Base-by-base conservation (phyloP, 1,140 invertebrate species). In the Drosophila ananassae region DNA sequence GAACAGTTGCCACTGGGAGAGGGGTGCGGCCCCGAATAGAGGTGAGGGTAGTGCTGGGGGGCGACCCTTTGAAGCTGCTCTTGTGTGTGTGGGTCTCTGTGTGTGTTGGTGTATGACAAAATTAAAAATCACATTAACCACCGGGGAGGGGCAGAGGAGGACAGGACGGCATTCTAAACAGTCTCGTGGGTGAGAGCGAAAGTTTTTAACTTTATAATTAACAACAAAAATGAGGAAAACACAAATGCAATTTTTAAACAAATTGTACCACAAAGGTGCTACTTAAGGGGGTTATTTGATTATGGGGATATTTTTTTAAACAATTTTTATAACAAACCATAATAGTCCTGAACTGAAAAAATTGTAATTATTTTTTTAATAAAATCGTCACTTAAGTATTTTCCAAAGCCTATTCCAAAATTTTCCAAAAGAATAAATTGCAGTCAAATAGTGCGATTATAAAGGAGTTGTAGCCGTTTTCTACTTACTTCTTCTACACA, bases 51-150 rank as follows among this genome's bases (percentile, higher is more conserved):
- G 21, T n/a, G 10, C 25, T 7, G 22, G 61, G 61, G n/a, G 22
- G 37, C 28, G n/a, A 63, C 17, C 37, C 55, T 54, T 68, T 68
- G 64, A 68, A 60, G 44, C 41, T 60, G 25, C 53, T 3, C 10
- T 3, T 12, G 34, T 37, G 34, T 37, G 3, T 37, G 34, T 37
- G 10, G 2, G 34, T 37, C 2, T 37, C 3, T 2, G 34, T 24
- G 37, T 28, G 34, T 59, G 44, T 61, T 52, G 32, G 13, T 32
- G 53, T 46, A 25, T 44, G 48, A 25, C 21, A 63, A 72, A 76
- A 77, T 85, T 81, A 80, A 81, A 85, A 85, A 81, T 87, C 74
- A 71, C 77, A 85, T 77, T 77, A 68, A 68, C 62, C 50, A 30
- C 51, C 28, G 47, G 7, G 8, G 8, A 64, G 37, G 34, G 37